Evolutionary conservation across 2,888 invertebrate species (phyloP), one percentile per base, ranked within the genome.

Genomic region (Andrena dorsata): DNA sequence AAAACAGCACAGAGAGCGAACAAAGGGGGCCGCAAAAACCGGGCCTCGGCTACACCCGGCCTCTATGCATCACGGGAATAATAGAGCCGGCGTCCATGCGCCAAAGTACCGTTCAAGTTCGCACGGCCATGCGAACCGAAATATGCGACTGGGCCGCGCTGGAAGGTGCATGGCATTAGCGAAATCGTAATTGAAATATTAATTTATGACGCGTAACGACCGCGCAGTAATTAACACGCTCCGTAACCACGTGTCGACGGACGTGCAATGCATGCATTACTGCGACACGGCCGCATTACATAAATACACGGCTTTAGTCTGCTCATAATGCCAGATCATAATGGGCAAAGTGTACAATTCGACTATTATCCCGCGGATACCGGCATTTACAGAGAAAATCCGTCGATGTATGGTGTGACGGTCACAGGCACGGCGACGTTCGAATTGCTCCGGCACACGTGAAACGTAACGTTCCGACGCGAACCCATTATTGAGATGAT

Each of bases 131-230:
- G 68, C 26, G 61, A 53, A 65, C 58, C 80, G 84, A 69, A 80
- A 86, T 76, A 81, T 75, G 81, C 69, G 79, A 75, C 66, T 75
- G 63, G 64, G 49, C 64, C 56, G 47, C 82, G 60, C 26, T 23
- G 56, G 23, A 56, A 56, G 84, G 72, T 82, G 74, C 80, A 72
- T 56, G 85, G 86, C 89, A 91, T 90, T 91, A 89, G 88, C 88
- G 87, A 88, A 90, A 89, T 91, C 88, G 89, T 92, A 93, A 93
- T 93, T 92, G 93, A 92, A 93, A 92, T 92, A 92, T 93, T 93
- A 93, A 93, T 92, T 92, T 92, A 92, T 92, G 89, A 89, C 86
- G 88, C 89, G 83, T 90, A 91, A 90, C 90, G 90, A 89, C 84
- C 88, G 84, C 85, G 83, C 82, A 82, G 91, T 92, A 92, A 93